Percentiles rank a stretch among this genome's conserved stretches.
Conservation (phyloP, 2,113 vertebrate species). For the Pomatorhinus ruficollis region DNA sequence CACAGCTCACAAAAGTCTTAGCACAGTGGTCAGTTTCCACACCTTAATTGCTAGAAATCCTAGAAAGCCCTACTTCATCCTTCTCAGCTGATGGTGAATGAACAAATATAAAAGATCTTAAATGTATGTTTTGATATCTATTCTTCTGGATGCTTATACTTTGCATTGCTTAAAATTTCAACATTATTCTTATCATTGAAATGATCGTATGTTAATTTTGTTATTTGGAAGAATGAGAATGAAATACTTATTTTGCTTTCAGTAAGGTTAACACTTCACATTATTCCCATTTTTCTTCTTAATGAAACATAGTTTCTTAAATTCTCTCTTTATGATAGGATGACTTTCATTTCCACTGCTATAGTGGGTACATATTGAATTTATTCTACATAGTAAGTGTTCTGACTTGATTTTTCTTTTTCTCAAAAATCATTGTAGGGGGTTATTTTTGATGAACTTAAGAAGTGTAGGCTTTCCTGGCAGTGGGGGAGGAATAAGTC, state of each 20-base stretch:
- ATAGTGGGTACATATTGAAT: not conserved
- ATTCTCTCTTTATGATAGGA: not conserved
- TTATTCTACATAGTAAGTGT: not conserved
- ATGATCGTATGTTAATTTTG: not conserved
- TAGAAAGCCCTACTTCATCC: not conserved
- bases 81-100: not conserved
- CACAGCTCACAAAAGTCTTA: not conserved
- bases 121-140: not conserved
- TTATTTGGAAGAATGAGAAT: not conserved
- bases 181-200: not conserved
- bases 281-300: not conserved
- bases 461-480: conserved; percentile 8
- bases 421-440: not conserved
- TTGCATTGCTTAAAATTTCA: not conserved
- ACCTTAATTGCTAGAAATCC: not conserved
- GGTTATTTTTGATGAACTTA: not conserved
- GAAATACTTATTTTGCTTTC: not conserved
- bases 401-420: not conserved
- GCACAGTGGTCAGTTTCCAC: not conserved
- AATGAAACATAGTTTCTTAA: not conserved
- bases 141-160: not conserved
- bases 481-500: conserved; percentile 4
- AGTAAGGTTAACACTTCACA: not conserved
- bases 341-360: not conserved
- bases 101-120: not conserved